Conservation (phyloP, 2,888 invertebrate genomes). For the Gymnosoma rotundatum region DNA sequence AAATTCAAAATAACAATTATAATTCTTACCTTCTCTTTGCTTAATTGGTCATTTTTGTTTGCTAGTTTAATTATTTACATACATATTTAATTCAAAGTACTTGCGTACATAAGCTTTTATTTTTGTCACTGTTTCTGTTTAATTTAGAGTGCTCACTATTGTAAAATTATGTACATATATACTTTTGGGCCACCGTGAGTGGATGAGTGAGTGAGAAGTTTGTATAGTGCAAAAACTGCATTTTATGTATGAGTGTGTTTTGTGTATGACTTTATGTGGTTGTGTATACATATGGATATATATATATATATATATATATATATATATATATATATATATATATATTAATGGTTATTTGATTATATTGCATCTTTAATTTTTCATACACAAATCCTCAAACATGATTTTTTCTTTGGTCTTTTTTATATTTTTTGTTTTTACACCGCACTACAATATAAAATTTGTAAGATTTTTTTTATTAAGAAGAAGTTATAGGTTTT, state of each 20-base stretch:
- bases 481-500: too few relatives aligned
- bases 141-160: conserved; percentile 28
- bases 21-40: too few relatives aligned
- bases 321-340: too few relatives aligned
- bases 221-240: not conserved
- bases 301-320: not conserved
- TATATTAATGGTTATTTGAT: not conserved
- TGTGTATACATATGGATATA: not conserved
- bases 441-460: not conserved
- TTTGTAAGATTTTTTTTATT: not conserved
- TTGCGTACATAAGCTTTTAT: not conserved
- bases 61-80: too few relatives aligned
- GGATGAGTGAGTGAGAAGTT: conserved; percentile 5
- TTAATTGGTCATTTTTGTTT: too few relatives aligned
- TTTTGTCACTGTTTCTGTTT: conserved; percentile 6
- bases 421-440: not conserved
- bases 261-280: conserved; percentile 14
- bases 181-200: conserved; percentile 8
- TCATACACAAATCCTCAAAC: not conserved
- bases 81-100: too few relatives aligned
- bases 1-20: too few relatives aligned
- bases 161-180: too few relatives aligned
- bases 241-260: conserved; percentile 21
- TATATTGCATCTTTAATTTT: not conserved
- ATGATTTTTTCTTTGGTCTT: not conserved